These are phyloP conservation scores for Poecile atricapillus DNA, from an alignment of 2,113 vertebrate genomes.

Conservation along the genomic window DNA sequence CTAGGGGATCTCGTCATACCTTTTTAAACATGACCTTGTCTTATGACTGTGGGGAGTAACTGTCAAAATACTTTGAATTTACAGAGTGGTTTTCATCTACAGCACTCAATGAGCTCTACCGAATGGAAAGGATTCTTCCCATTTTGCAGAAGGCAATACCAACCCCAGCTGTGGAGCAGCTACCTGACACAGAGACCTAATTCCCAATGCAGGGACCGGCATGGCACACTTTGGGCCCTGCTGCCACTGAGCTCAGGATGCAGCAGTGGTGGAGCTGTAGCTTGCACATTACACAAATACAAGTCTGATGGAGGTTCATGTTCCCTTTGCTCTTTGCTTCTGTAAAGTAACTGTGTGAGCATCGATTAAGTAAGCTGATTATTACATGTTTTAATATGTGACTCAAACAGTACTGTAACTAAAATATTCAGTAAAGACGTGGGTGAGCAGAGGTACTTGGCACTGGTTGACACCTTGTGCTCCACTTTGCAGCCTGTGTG, in stretches of 20 bases:
- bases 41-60: background rate
- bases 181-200: background rate
- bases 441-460: background rate
- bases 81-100: background rate
- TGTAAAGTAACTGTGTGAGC: background rate
- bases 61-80: background rate
- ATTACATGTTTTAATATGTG: background rate
- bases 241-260: background rate
- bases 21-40: background rate
- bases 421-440: background rate
- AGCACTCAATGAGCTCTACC: background rate
- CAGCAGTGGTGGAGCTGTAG: background rate
- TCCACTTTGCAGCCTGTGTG: background rate
- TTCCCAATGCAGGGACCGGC: background rate
- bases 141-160: background rate
- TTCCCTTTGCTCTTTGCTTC: background rate
- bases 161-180: background rate
- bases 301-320: background rate
- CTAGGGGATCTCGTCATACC: background rate
- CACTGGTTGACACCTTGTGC: background rate
- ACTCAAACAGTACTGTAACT: background rate
- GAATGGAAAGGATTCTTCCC: background rate
- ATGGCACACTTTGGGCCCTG: accelerated
- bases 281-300: background rate
- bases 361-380: background rate